Evolutionary conservation across 2,888 invertebrate species (phyloP).

Genomic region (Amitus sp.): DNA sequence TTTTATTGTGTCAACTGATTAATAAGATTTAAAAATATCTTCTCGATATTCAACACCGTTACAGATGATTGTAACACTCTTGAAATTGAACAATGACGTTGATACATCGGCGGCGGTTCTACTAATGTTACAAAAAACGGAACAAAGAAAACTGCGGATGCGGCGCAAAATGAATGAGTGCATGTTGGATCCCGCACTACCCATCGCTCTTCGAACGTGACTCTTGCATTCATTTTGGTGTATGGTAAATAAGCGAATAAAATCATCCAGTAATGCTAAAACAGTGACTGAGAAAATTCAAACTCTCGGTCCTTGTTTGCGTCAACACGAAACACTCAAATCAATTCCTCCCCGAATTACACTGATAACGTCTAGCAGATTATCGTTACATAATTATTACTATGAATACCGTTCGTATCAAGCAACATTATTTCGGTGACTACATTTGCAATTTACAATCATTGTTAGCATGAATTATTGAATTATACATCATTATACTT

Average conservation of each 20-base stretch:
- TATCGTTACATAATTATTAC: too few species aligned
- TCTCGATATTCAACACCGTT: conserved; percentile 32
- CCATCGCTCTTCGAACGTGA: conserved; percentile 21
- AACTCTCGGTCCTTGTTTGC: too few species aligned
- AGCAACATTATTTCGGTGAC: too few species aligned
- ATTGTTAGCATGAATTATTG: too few species aligned
- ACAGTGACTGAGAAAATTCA: too few species aligned
- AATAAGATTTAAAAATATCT: conserved; percentile 32
- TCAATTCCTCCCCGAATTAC: too few species aligned
- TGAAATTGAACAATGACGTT: conserved; percentile 45
- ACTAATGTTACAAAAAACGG: conserved; percentile 49
- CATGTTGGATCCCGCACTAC: conserved; percentile 28
- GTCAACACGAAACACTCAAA: too few species aligned
- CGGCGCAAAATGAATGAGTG: conserved; percentile 31
- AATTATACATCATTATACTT: too few species aligned
- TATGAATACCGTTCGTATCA: too few species aligned
- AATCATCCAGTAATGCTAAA: neutral
- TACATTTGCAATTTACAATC: too few species aligned
- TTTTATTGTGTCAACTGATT: conserved; percentile 10
- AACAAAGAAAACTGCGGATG: conserved; percentile 34
- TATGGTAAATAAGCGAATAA: conserved; percentile 10
- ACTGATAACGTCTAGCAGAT: too few species aligned
- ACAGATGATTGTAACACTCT: conserved; percentile 42
- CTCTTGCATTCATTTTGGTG: conserved; percentile 21
- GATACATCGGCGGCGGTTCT: conserved; percentile 44